Conservation (phyloP, 2,113 vertebrate species). For the Sinocyclocheilus anshuiensis region DNA sequence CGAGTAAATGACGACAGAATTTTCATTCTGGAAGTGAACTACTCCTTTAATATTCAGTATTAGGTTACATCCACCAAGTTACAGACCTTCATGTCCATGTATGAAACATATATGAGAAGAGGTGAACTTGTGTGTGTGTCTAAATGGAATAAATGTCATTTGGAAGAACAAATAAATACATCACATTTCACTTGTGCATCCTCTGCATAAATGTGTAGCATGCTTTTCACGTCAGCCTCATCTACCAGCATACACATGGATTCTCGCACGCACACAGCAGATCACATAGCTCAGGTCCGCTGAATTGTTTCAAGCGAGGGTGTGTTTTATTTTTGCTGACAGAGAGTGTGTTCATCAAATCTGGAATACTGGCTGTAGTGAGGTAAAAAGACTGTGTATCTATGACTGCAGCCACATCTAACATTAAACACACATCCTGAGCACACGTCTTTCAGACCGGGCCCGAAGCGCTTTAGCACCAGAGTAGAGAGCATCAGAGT, state of each 20-base stretch:
- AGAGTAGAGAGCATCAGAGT: slow-evolving; percentile 8
- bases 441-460: too few relatives aligned
- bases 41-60: too few relatives aligned
- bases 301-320: too few relatives aligned
- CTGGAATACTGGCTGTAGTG: slow-evolving; percentile 45
- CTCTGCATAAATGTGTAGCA: slow-evolving; percentile 56
- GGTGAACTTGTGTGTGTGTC: too few relatives aligned
- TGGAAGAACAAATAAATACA: slow-evolving; percentile 52
- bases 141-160: too few relatives aligned
- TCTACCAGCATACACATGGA: slow-evolving; percentile 48
- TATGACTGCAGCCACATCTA: background rate
- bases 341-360: background rate
- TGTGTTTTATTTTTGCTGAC: background rate
- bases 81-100: too few relatives aligned
- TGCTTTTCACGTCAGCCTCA: slow-evolving; percentile 58
- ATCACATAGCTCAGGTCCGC: too few relatives aligned
- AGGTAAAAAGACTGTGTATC: slow-evolving; percentile 9
- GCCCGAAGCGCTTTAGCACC: background rate
- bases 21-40: too few relatives aligned
- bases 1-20: too few relatives aligned
- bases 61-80: too few relatives aligned
- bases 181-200: slow-evolving; percentile 11
- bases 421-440: background rate
- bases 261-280: background rate
- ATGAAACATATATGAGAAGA: too few relatives aligned